A percentile compares a stretch with the other conserved stretches of the same genome.
phyloP scores from a whole-genome alignment of 2,113 vertebrate species.

The Osmerus mordax region DNA sequence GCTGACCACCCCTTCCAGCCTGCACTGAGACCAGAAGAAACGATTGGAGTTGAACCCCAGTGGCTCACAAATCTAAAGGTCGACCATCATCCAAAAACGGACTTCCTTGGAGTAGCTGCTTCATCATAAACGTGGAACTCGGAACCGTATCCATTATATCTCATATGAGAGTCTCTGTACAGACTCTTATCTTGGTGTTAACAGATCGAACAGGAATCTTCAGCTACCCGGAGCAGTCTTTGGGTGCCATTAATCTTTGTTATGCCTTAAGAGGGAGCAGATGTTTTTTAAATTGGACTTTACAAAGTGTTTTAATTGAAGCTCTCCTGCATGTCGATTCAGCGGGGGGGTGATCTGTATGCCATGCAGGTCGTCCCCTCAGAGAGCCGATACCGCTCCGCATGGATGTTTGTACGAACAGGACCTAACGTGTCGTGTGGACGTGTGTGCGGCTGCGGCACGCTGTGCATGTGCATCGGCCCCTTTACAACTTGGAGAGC shows the following conservation, averaged over 20 bases:
- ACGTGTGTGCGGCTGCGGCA: too few relatives aligned
- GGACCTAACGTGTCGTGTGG: too few relatives aligned
- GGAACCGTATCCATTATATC: too few relatives aligned
- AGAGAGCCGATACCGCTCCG: not conserved
- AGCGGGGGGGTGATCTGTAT: slow-evolving; percentile 31
- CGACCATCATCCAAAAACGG: too few relatives aligned
- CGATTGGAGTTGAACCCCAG: not conserved
- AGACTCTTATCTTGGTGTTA: slow-evolving; percentile 9
- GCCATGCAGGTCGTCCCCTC: slow-evolving; percentile 21
- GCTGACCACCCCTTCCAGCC: slow-evolving; percentile 20
- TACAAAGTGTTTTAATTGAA: slow-evolving; percentile 37
- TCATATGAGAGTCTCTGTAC: too few relatives aligned
- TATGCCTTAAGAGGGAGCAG: slow-evolving; percentile 39
- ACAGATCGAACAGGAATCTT: slow-evolving; percentile 32
- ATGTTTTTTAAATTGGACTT: slow-evolving; percentile 59
- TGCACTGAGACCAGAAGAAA: not conserved
- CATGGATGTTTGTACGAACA: not conserved
- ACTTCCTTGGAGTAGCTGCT: too few relatives aligned
- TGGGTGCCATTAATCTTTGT: slow-evolving; percentile 36
- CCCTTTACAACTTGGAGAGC: too few relatives aligned
- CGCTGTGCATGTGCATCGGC: too few relatives aligned
- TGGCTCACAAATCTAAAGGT: too few relatives aligned
- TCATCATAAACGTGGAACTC: too few relatives aligned
- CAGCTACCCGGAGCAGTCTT: slow-evolving; percentile 36
- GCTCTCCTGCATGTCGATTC: slow-evolving; percentile 30